Evolutionary conservation across 2,797 vertebrate genomes (phyloP), one percentile per base, ranked within the genome.

Genomic region (Choloepus didactylus): DNA sequence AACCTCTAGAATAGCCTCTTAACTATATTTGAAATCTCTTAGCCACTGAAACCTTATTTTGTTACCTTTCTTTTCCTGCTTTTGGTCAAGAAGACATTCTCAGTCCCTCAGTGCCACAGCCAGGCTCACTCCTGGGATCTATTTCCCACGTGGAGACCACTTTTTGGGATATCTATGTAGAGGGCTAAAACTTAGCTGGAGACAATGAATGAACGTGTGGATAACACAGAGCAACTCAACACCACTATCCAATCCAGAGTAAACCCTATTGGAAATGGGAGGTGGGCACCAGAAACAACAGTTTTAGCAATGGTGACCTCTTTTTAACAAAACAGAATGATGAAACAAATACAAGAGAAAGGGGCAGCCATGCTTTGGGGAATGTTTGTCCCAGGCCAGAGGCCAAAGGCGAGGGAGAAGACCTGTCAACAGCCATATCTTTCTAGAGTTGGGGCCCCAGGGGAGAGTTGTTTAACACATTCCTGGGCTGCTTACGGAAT

Each of bases 401-500:
- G 89, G 76, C 51, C 83, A 95, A 89, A 93, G 87, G 80, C 41
- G 21, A 87, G 85, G 44, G 77, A 56, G 91, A 84, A 86, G 64
- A 81, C n/a, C 86, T 94, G 95, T 96, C 81, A 88, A 73, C 44
- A 87, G 54, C 23, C 59, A 70, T 46, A 72, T 77, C 89, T 89
- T 82, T 96, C 94, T 80, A 49, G 93, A 93, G 72, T 56, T 35
- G 11, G 62, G 62, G 91, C 91, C 94, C 29, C 59, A 80, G 64
- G 91, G 89, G 60, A 96, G 54, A 95, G 92, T 10, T 93, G 69
- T 70, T 80, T 66, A 92, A 92, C 1, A 4, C 85, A 94, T 97
- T 97, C 94, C 94, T 90, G 88, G 75, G 59, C 62, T 46, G 86
- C 94, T 97, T 85, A 94, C 0, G 7, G 85, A 95, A 96, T 62